Evolutionary conservation across 2,888 invertebrate species (phyloP), one percentile per base, ranked within the genome.

Genomic region (Microdon myrmicae): DNA sequence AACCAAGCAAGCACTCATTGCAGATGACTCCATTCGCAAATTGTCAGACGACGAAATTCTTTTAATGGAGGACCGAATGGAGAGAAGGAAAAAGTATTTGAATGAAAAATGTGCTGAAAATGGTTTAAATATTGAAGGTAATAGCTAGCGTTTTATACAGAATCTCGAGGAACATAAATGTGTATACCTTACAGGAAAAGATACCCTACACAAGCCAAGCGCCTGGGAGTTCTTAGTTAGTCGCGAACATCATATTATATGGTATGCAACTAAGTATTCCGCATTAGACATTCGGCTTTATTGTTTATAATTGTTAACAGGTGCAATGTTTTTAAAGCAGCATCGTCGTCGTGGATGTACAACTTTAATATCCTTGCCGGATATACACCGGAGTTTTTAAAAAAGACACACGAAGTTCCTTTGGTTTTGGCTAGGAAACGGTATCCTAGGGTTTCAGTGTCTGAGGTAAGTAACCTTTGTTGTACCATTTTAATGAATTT

Each of bases 261-360:
- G 92, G 92, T 86, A 74, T 81, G 82, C 54, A 43, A 17, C 9
- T 28, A 17, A 43, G 22, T 17, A 13, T 8, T 8, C 9, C 20
- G 28, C 9, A 4, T 22, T 13, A 3, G 9, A 51, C 16, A 25
- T 26, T 9, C 14, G 13, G 12, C 9, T 35, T 23, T 32, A 34
- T 45, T 32, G 48, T 58, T 25, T 29, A n/a, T 32, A 41, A 48
- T 34, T 31, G 28, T 28, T 43, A 34, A 19, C 75, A 86, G 86
- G 86, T 90, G 90, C 76, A 90, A 90, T 74, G 86, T 90, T 61
- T 90, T 90, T 76, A 90, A 90, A 82, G 90, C 90, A 3, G 90
- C 90, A 2, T 92, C 92, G n/a, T 91, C 92, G 10, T 92, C 92
- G 0, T 93, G 93, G 92, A 91, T 93, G 89, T 92, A 92, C 80